Conservation (phyloP, 1,140 invertebrate species). For the Melitaea cinxia region DNA sequence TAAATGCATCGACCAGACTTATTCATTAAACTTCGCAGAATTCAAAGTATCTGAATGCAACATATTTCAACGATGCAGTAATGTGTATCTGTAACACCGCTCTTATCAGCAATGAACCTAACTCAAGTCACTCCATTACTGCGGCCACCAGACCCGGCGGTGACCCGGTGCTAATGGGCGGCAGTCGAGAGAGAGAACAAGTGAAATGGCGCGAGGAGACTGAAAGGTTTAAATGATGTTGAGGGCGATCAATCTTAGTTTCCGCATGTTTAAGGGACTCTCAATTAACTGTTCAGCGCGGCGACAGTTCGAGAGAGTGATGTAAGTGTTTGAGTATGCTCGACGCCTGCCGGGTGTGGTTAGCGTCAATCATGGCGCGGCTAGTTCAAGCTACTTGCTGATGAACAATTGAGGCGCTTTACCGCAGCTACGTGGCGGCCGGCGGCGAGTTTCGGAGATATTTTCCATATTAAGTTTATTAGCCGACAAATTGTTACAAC, state of each 20-base stretch:
- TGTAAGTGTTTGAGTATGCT: constrained; percentile 8
- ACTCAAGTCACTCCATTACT: no score
- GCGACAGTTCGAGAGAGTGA: not conserved
- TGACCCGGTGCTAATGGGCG: no score
- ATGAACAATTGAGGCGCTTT: not conserved
- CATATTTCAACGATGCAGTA: no score
- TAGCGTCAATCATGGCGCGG: not conserved
- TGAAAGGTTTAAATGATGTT: not conserved
- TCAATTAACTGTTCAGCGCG: not conserved
- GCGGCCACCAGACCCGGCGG: no score
- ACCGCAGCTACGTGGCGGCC: not conserved
- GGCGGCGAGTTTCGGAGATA: not conserved
- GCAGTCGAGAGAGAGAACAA: not conserved
- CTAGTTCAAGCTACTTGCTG: constrained; percentile 2
- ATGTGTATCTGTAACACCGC: no score
- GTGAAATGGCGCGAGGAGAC: not conserved
- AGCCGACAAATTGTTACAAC: no score
- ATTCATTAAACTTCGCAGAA: no score
- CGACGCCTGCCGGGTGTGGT: not conserved
- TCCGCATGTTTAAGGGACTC: constrained; percentile 16
- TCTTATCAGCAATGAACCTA: no score
- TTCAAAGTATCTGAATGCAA: no score
- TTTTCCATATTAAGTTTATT: no score
- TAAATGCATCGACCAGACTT: no score
- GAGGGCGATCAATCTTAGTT: constrained; percentile 18